A percentile compares a stretch with the other conserved stretches of the same genome.
Conservation (phyloP, 2,888 invertebrate species). For the Agriopis aurantiaria region DNA sequence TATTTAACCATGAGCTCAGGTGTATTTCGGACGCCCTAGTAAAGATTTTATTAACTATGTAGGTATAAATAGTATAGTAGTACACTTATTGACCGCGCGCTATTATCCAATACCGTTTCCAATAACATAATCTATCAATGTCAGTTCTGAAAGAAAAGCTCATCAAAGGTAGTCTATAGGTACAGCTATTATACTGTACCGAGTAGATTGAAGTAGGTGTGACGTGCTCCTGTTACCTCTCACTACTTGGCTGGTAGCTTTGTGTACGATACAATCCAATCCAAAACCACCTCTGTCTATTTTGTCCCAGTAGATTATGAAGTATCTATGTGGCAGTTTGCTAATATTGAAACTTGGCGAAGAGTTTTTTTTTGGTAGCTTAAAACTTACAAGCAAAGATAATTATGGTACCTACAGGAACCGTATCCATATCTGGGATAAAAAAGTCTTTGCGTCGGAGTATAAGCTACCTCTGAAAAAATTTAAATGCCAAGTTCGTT, state of each 20-base stretch:
- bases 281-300: neutral
- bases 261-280: constrained; percentile 8
- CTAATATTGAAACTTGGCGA: neutral
- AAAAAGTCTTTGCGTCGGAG: too few relatives aligned
- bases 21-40: too few relatives aligned
- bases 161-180: constrained; percentile 35
- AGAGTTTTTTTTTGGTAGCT: neutral
- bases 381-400: too few relatives aligned
- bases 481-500: too few relatives aligned
- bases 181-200: constrained; percentile 18
- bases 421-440: too few relatives aligned
- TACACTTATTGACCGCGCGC: constrained; percentile 34
- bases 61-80: constrained; percentile 1
- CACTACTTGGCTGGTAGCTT: constrained; percentile 3
- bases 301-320: neutral
- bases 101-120: constrained; percentile 44
- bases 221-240: constrained; percentile 10
- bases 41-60: too few relatives aligned
- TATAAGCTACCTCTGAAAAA: too few relatives aligned
- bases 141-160: constrained; percentile 44
- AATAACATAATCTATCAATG: constrained; percentile 48
- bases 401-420: too few relatives aligned
- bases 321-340: neutral
- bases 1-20: too few relatives aligned
- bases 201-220: constrained; percentile 18